Evolutionary conservation across 2,888 invertebrate genomes (phyloP).

Genomic region (Cosmopolites sordidus): DNA sequence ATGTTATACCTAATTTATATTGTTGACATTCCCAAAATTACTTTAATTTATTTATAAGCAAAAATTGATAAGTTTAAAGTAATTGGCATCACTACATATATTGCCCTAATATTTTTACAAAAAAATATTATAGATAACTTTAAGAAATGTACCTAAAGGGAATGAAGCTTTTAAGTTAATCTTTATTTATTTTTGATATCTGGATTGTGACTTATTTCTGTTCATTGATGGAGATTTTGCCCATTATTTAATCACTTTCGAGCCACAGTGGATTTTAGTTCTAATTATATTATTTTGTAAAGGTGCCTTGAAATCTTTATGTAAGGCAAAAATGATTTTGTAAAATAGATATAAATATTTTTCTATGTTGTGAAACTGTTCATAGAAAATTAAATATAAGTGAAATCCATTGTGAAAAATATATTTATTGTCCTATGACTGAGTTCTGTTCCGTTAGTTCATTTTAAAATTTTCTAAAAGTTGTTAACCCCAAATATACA

Average conservation of each 20-base stretch:
- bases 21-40: too few relatives aligned
- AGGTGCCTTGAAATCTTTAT: conserved; percentile 55
- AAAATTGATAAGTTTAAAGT: too few relatives aligned
- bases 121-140: too few relatives aligned
- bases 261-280: conserved; percentile 39
- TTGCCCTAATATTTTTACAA: too few relatives aligned
- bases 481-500: conserved; percentile 43
- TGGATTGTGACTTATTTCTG: too few relatives aligned
- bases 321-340: conserved; percentile 65
- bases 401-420: conserved; percentile 44
- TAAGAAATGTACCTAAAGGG: too few relatives aligned
- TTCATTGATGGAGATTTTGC: not conserved
- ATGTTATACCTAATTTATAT: too few relatives aligned
- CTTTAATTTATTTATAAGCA: too few relatives aligned
- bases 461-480: conserved; percentile 35
- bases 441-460: conserved; percentile 35
- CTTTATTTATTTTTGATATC: too few relatives aligned
- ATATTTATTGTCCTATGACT: conserved; percentile 44
- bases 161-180: too few relatives aligned
- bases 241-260: conserved; percentile 15
- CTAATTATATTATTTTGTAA: conserved; percentile 42
- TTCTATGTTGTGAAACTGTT: conserved; percentile 60
- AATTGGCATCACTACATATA: too few relatives aligned
- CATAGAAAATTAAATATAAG: conserved; percentile 42
- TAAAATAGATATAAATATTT: conserved; percentile 66